Evolutionary conservation across 2,113 vertebrate species (phyloP), one percentile per base, ranked within the genome.

Genomic region (Prolemur simus): DNA sequence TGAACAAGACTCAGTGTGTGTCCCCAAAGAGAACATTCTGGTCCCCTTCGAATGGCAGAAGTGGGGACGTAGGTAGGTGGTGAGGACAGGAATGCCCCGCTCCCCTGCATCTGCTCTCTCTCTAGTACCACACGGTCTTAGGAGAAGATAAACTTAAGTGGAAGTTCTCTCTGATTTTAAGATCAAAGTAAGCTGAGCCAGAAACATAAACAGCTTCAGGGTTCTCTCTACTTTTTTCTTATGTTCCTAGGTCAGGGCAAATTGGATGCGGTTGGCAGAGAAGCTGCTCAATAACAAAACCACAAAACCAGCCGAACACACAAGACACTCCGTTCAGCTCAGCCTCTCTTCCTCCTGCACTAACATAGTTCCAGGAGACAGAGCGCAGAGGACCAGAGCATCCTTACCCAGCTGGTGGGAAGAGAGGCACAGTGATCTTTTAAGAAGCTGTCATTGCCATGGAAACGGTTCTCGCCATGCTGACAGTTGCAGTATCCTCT

Each of bases 1-100:
- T 1, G 56, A 49, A 9, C 0, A 1, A 49, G 42, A 32, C 0
- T 4, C 6, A 1, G 3, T 4, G 2, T 29, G 27, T 21, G 10
- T 21, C 39, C 39, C n/a, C 6, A 23, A 18, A 15, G 12, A 34
- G 45, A n/a, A 20, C 1, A 37, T 2, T 47, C 86, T 58, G 34
- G 45, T 29, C 45, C 71, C 11, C 32, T 20, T 25, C 5, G 11
- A 14, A 8, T 11, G 12, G 14, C 1, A 0, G 49, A 37, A 21
- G 25, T 4, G 5, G 42, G 12, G 76, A 39, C 18, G 20, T 18
- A 10, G 11, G 69, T 6, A 29, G 4, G 5, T 3, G 18, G 34
- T 2, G 37, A 3, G 4, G 85, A 27, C 42, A 6, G 83, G 0
- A 9, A 47, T 1, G 49, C 37, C 23, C 27, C 10, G 5, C 2